Evolutionary conservation across 2,797 vertebrate genomes (phyloP), one percentile per base, ranked within the genome.

Genomic region (Pseudochromis fuscus): DNA sequence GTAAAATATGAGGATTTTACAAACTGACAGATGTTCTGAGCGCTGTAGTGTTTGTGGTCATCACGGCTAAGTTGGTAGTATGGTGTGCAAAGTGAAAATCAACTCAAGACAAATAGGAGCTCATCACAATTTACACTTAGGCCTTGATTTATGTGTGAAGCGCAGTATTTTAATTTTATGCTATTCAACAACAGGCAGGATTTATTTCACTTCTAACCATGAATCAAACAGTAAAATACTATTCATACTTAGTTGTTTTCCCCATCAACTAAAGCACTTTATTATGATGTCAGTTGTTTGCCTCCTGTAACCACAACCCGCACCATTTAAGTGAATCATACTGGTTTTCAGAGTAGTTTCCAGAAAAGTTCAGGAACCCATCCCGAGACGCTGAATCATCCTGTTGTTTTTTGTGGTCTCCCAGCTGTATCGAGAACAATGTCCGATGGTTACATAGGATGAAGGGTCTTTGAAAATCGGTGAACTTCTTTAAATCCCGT

Each of bases 221-320:
- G 23, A 73, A 68, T 38, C 16, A 67, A 67, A 40, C 35, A 8
- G 13, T 7, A 24, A 59, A 35, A 15, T n/a, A n/a, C n/a, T n/a
- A n/a, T n/a, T n/a, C n/a, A n/a, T n/a, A n/a, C n/a, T n/a, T n/a
- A n/a, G n/a, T n/a, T n/a, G n/a, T n/a, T n/a, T n/a, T n/a, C n/a
- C n/a, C n/a, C n/a, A 63, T 45, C 37, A n/a, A 57, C 27, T 50
- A 59, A 70, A 72, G 48, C 44, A 7, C 28, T 21, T 49, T 15
- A 58, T 53, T 38, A 60, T 86, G 79, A 88, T 68, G 76, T 81
- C 81, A 85, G 51, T 40, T 90, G 80, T 88, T 89, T 88, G 48
- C 48, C 60, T 73, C 38, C 38, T 15, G 27, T 53, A 37, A 59
- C 82, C 75, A 44, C 63, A 77, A 65, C 42, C 85, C 65, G 0